Conservation (phyloP, 2,113 vertebrate genomes). For the Oncorhynchus masou region DNA sequence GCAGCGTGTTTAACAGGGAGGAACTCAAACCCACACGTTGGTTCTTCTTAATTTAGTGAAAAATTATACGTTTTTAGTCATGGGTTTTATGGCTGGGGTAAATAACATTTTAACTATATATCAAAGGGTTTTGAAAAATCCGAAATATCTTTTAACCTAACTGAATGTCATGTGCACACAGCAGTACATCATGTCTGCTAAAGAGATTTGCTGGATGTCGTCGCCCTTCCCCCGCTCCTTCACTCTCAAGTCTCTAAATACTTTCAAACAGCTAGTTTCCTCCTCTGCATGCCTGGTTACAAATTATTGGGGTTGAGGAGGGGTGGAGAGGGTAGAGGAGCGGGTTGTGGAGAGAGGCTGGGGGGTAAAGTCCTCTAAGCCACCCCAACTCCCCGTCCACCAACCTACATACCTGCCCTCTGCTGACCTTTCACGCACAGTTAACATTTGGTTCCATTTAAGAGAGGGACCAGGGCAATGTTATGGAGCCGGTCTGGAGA, state of each 20-base stretch:
- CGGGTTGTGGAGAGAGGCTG: slow-evolving; percentile 15
- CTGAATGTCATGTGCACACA: neutral
- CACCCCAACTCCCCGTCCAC: slow-evolving; percentile 40
- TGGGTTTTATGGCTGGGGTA: slow-evolving; percentile 7
- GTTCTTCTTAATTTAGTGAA: slow-evolving; percentile 18
- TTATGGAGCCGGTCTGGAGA: neutral
- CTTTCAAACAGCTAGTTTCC: slow-evolving; percentile 57
- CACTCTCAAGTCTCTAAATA: slow-evolving; percentile 28
- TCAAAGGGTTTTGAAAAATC: neutral
- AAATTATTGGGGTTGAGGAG: slow-evolving; percentile 47
- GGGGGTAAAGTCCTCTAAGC: slow-evolving; percentile 36
- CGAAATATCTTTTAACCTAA: neutral
- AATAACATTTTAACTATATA: neutral
- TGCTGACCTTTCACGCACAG: slow-evolving; percentile 57
- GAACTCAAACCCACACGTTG: slow-evolving; percentile 20
- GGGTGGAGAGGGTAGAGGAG: neutral
- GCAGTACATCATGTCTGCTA: neutral
- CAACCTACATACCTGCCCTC: slow-evolving; percentile 65
- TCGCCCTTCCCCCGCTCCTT: neutral
- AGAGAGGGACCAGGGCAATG: slow-evolving; percentile 12
- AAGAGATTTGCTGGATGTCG: slow-evolving; percentile 14
- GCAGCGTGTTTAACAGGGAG: slow-evolving; percentile 36
- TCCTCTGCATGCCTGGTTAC: slow-evolving; percentile 54
- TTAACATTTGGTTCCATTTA: slow-evolving; percentile 71
- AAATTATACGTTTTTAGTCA: slow-evolving; percentile 26